A percentile compares a stretch with the other conserved stretches of the same genome.
phyloP scores from a whole-genome alignment of 1,140 invertebrate genomes.

The Atopsyche davidsoni region DNA sequence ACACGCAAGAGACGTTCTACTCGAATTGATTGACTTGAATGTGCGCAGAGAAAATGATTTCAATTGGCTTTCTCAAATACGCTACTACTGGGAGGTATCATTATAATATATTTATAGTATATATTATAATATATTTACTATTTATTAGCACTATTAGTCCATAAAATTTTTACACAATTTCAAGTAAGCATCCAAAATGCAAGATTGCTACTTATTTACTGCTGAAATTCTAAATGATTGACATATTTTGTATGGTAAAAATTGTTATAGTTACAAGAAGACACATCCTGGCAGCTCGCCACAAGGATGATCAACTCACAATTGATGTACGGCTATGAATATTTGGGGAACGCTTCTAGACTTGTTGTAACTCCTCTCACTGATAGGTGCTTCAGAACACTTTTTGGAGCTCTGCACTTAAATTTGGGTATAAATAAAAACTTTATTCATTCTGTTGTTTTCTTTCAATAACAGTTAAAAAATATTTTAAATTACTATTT shows the following conservation, averaged over 20 bases:
- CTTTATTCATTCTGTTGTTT: neutral
- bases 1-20: conserved; percentile 82
- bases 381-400: conserved; percentile 86
- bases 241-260: too few relatives aligned
- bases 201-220: too few relatives aligned
- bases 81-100: conserved; percentile 95
- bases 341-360: conserved; percentile 83
- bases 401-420: conserved; percentile 86
- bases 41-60: conserved; percentile 75
- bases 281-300: conserved; percentile 49
- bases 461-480: neutral
- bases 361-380: conserved; percentile 89
- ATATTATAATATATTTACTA: too few relatives aligned
- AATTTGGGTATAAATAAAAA: conserved; percentile 52
- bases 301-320: conserved; percentile 90
- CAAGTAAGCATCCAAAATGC: too few relatives aligned
- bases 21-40: conserved; percentile 60
- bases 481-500: neutral
- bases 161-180: too few relatives aligned
- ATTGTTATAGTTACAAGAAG: conserved; percentile 38
- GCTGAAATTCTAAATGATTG: too few relatives aligned
- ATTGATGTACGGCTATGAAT: conserved; percentile 91
- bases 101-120: conserved; percentile 25
- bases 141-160: too few relatives aligned
- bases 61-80: conserved; percentile 79